Evolutionary conservation across 1,140 invertebrate species (phyloP).

Genomic region (Diorhabda sublineata): DNA sequence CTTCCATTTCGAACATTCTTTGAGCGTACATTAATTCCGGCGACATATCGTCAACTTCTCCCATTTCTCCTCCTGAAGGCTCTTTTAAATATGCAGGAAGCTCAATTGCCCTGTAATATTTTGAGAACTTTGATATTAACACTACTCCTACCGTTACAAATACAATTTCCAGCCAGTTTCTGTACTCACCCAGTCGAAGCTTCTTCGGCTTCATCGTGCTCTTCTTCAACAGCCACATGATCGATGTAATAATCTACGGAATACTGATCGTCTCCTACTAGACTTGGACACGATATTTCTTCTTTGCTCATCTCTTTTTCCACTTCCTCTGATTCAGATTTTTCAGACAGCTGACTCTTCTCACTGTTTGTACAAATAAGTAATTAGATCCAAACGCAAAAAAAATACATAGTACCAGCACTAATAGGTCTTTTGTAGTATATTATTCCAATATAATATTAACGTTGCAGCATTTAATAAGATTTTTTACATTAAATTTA

Average conservation of each 20-base stretch:
- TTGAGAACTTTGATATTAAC: neutral
- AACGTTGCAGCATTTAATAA: no score
- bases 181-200: neutral
- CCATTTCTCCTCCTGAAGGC: constrained; percentile 5
- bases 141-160: no score
- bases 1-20: constrained; percentile 6
- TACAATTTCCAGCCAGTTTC: no score
- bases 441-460: no score
- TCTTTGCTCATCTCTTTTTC: constrained; percentile 20
- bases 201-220: neutral
- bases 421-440: no score
- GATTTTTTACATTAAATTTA: no score
- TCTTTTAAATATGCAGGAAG: neutral
- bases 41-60: constrained; percentile 9
- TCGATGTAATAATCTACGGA: constrained; percentile 24
- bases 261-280: constrained; percentile 27
- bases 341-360: constrained; percentile 4
- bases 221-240: constrained; percentile 3
- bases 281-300: constrained; percentile 30
- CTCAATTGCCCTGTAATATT: neutral
- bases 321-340: constrained; percentile 8
- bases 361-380: neutral
- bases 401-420: no score
- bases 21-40: constrained; percentile 17
- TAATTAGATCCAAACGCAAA: no score